Base-by-base conservation (phyloP, 2,888 invertebrate species). In the Melanophora roralis region DNA sequence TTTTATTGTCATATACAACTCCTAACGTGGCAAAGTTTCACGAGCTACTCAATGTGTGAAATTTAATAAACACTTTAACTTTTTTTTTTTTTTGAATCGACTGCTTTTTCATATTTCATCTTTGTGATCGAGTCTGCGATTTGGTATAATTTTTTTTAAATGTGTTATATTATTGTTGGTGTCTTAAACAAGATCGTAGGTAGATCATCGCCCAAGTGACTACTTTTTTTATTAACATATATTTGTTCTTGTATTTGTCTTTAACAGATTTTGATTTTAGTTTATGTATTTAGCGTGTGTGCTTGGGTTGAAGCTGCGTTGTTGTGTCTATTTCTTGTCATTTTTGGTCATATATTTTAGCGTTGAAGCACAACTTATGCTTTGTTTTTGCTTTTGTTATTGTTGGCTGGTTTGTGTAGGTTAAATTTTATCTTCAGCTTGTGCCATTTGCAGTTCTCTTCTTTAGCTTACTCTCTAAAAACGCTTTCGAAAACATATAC, bases 201-300 rank as follows among this genome's bases (percentile, higher is more conserved):
- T 75, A 81, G 84, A 83, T 81, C 83, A 82, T 84, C 81, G 83
- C 81, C 78, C 76, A 82, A 81, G 69, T 74, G 77, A 73, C 59
- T 49, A 57, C 49, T 27, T 53, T 53, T 40, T 34, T 47, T 36
- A 11, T 40, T n/a, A 6, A 5, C 27, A 6, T 27, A 5, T 27
- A 6, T 55, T n/a, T 77, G 57, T 67, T 43, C 68, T 27, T 78
- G 73, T 73, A 27, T 43, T 67, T 59, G 59, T 65, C 0, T 59
- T 74, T 57, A 55, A 57, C n/a, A 34, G 40, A 57, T 59, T 49
- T 74, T 59, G 21, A 59, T 74, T 68, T 76, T 69, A 47, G 43
- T 45, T n/a, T n/a, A n/a, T n/a, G 14, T 57, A 45, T 71, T 77
- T 40, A 53, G 57, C 67, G 59, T 74, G 77, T 78, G 82, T 81